A percentile compares a stretch with the other conserved stretches of the same genome.
Evolutionary conservation across 1,140 invertebrate genomes (phyloP).

Genomic region (Eufriesea mexicana): DNA sequence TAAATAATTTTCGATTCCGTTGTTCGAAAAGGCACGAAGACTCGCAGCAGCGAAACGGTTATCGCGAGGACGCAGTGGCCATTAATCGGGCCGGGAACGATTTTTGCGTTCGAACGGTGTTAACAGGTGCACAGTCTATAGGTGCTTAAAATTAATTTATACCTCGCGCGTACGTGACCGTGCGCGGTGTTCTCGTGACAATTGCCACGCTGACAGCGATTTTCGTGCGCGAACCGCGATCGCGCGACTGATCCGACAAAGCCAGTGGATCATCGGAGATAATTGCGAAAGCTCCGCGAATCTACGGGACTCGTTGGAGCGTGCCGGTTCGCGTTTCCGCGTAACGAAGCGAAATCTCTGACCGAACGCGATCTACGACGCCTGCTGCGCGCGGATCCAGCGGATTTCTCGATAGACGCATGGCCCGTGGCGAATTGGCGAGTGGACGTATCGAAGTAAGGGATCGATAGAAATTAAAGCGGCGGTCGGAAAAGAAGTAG

Average conservation of each 20-base stretch:
- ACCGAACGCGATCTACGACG: neutral
- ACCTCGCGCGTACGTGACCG: neutral
- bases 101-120: neutral
- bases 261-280: no score
- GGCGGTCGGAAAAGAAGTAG: neutral
- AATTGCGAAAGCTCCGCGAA: neutral
- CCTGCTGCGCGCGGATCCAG: no score
- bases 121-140: neutral
- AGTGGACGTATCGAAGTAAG: neutral
- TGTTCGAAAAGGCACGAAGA: conserved; percentile 4
- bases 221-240: neutral
- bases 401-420: no score
- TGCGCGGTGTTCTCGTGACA: neutral
- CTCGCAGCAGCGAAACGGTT: no score
- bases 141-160: conserved; percentile 28
- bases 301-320: neutral
- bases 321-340: neutral
- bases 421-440: no score
- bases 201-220: neutral
- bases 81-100: no score
- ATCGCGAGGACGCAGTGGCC: no score
- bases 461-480: neutral
- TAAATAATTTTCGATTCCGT: conserved; percentile 41
- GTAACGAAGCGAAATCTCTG: neutral
- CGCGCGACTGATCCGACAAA: neutral